Evolutionary conservation across 2,888 invertebrate species (phyloP), one percentile per base, ranked within the genome.

Genomic region (Beris chalybata): DNA sequence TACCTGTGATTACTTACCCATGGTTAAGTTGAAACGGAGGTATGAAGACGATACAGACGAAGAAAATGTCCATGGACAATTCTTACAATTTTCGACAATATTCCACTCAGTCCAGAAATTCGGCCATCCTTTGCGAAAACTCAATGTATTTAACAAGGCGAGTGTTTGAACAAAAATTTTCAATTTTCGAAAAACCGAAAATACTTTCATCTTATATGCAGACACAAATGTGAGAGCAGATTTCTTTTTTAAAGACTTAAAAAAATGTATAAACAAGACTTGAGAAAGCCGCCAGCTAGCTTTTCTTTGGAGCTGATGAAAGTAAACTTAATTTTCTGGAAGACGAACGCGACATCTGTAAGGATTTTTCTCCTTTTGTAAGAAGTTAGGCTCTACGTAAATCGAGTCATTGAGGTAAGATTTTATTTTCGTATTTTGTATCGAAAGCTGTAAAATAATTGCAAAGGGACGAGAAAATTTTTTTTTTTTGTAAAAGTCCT

Each of bases 1-100:
- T 68, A 12, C 44, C 67, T 59, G 52, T 68, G 67, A 68, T 68
- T 65, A 68, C 55, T 63, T 43, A 55, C 63, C 55, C 48, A 32
- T 22, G 59, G 29, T 31, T 45, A 54, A 32, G 54, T 9, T 12
- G 31, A 54, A 54, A 6, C 31, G 29, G 52, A 3, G 52, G 52
- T 9, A n/a, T 11, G 9, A 2, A 11, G 9, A 12, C 3, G 44
- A 11, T 47, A 5, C 47, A 4, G 47, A 22, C 22, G 15, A 47
- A 15, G 47, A 1, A 2, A 6, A 47, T 47, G 38, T 38, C 38
- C 38, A 38, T 1, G 38, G 5, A 3, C 3, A 12, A n/a, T 1
- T 47, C 15, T 47, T 47, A 4, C 15, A 12, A 11, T 47, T 13
- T 5, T 13, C 12, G n/a, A 3, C 12, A 12, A 6, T n/a, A 11